Base-by-base conservation (phyloP, 2,113 vertebrate genomes). In the Boulengeromyrus knoepffleri region DNA sequence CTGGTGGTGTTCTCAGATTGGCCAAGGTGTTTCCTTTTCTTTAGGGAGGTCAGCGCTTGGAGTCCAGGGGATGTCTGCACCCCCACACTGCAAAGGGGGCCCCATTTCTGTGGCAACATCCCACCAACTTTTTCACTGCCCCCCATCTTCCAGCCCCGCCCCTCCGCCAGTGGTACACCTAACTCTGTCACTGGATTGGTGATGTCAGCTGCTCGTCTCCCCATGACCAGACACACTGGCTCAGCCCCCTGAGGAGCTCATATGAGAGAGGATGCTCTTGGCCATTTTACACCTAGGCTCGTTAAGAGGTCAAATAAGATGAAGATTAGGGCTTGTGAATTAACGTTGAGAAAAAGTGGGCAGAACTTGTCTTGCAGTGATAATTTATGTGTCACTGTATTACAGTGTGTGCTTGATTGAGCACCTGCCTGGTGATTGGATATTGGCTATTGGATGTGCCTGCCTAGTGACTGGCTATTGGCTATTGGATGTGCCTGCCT, bases 21-120 rank as follows among this genome's bases (percentile, higher is more conserved):
- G 89, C 89, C 93, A 93, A 89, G 92, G 89, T 27, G 52, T 92
- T 93, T 89, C 83, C 56, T 86, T 47, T 85, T 91, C 92, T 96
- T 96, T 93, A 96, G 90, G 47, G 94, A 95, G 70, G 95, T 92
- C 49, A 96, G 92, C 49, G 93, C 95, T 89, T 94, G 93, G 89
- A 96, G 93, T 87, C 95, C 95, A 2, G 96, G 96, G 90, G 96
- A 96, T 9, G 96, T 96, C 91, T 96, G 96, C 91, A 96, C 96
- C 39, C 95, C 96, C 24, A 96, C 94, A 50, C 94, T 96, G 95
- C 96, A 96, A 90, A 95, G 92, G 0, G 95, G 95, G 45, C 95
- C 95, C 96, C 96, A 96, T 96, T 92, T 93, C 31, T 91, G 93
- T 42, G 92, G 74, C 88, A 92, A 74, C 62, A 91, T 84, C 39